phyloP scores from a whole-genome alignment of 2,113 vertebrate species.

The Pseudorectes ferrugineus region DNA sequence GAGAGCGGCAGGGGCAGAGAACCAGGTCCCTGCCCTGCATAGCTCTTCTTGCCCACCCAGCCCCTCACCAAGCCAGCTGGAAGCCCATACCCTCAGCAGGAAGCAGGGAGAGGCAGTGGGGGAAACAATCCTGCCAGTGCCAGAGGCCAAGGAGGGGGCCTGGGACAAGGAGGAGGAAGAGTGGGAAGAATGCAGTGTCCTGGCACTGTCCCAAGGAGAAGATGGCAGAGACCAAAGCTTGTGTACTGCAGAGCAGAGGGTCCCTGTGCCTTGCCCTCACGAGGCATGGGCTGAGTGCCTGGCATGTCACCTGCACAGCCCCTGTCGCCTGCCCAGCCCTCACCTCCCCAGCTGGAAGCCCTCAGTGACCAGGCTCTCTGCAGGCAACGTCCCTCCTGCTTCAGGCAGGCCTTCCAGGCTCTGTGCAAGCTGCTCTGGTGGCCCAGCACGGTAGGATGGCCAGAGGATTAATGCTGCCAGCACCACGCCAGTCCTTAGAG shows the following conservation, averaged over 20 bases:
- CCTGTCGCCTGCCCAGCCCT: neutral
- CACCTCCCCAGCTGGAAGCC: neutral
- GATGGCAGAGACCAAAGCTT: neutral
- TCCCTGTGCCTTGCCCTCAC: neutral
- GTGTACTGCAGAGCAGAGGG: neutral
- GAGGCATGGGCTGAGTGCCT: neutral
- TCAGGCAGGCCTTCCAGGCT: neutral
- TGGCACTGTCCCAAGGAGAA: neutral
- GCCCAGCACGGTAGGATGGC: neutral
- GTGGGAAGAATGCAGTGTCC: neutral
- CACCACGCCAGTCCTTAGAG: neutral
- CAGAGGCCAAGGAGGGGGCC: neutral
- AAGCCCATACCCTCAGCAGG: neutral
- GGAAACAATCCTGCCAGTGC: neutral
- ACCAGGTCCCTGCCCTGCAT: neutral
- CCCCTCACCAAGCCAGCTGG: neutral
- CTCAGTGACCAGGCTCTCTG: neutral
- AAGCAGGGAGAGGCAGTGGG: neutral
- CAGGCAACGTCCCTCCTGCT: neutral
- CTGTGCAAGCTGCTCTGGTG: neutral
- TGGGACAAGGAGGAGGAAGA: neutral
- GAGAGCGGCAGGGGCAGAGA: neutral
- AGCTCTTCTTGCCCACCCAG: neutral
- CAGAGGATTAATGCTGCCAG: neutral
- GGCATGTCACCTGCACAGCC: neutral